These are phyloP conservation scores for Oncorhynchus kisutch DNA, from an alignment of 2,113 vertebrate species.

Conservation along the genomic window DNA sequence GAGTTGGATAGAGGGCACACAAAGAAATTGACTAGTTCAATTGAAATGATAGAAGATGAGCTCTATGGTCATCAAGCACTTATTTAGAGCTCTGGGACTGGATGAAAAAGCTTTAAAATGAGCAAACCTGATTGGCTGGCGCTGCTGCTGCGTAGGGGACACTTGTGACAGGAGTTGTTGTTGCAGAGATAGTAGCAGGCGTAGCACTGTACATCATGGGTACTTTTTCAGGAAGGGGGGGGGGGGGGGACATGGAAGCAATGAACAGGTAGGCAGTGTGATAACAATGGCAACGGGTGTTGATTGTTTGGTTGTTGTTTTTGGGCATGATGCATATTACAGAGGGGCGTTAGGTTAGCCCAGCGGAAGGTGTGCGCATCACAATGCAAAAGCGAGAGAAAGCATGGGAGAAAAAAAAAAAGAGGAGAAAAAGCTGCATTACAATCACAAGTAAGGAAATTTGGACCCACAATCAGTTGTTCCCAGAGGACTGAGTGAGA, in stretches of 20 bases:
- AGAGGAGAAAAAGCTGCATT: conserved; percentile 94
- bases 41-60: background rate
- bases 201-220: conserved; percentile 99
- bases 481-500: conserved; percentile 15
- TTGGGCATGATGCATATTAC: conserved; percentile 85
- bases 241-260: conserved; percentile 72
- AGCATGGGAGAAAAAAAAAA: conserved; percentile 84
- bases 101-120: conserved; percentile 99
- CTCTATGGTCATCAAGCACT: conserved; percentile 71
- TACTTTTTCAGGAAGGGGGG: conserved; percentile 76
- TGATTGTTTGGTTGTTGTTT: conserved; percentile 42
- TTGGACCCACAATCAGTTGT: conserved; percentile 87
- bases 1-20: no score
- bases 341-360: conserved; percentile 90
- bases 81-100: conserved; percentile 96
- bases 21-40: no score
- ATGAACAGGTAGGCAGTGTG: conserved; percentile 95
- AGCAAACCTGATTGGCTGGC: conserved; percentile 99
- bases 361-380: conserved; percentile 97
- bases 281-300: conserved; percentile 84
- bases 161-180: conserved; percentile 99
- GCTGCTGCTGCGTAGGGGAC: conserved; percentile 99
- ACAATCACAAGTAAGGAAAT: conserved; percentile 90
- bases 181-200: conserved; percentile 99
- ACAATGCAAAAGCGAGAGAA: conserved; percentile 94